Evolutionary conservation across 2,797 vertebrate genomes (phyloP).

Genomic region (Sylvilagus floridanus): DNA sequence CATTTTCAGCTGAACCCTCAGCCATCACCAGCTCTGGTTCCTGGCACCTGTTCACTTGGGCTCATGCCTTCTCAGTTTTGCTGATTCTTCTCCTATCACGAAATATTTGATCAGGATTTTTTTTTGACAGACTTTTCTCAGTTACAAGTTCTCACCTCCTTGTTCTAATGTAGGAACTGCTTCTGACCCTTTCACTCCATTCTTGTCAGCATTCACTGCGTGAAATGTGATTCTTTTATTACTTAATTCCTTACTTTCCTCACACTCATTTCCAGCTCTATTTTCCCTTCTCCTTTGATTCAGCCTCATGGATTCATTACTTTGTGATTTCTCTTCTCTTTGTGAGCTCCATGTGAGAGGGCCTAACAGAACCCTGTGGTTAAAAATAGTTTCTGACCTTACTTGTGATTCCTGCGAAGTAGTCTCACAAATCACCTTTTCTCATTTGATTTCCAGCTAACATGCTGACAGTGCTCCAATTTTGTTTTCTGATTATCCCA

Average conservation of each 20-base stretch:
- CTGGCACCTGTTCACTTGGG: neutral
- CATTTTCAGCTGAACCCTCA: neutral
- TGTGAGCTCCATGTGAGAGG: neutral
- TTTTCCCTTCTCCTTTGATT: slow-evolving; percentile 72
- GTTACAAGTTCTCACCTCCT: neutral
- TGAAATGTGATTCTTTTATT: slow-evolving; percentile 16
- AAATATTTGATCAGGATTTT: neutral
- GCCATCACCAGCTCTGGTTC: neutral
- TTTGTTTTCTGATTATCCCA: slow-evolving; percentile 61
- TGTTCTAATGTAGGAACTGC: slow-evolving; percentile 36
- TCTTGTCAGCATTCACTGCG: slow-evolving; percentile 50
- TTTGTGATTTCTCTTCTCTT: slow-evolving; percentile 56
- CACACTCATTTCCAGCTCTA: slow-evolving; percentile 11
- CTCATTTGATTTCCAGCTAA: slow-evolving; percentile 57
- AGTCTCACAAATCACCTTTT: slow-evolving; percentile 63
- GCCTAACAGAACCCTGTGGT: slow-evolving; percentile 19
- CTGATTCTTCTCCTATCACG: slow-evolving; percentile 8
- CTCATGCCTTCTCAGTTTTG: slow-evolving; percentile 29
- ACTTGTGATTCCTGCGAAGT: slow-evolving; percentile 66
- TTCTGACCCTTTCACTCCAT: neutral
- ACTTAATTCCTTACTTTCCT: slow-evolving; percentile 57
- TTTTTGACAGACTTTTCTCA: neutral
- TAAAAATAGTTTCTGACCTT: slow-evolving; percentile 72
- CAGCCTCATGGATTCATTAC: neutral
- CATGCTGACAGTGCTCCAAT: slow-evolving; percentile 66